Evolutionary conservation across 2,888 invertebrate genomes (phyloP).

Genomic region (Cataglyphis albicans): DNA sequence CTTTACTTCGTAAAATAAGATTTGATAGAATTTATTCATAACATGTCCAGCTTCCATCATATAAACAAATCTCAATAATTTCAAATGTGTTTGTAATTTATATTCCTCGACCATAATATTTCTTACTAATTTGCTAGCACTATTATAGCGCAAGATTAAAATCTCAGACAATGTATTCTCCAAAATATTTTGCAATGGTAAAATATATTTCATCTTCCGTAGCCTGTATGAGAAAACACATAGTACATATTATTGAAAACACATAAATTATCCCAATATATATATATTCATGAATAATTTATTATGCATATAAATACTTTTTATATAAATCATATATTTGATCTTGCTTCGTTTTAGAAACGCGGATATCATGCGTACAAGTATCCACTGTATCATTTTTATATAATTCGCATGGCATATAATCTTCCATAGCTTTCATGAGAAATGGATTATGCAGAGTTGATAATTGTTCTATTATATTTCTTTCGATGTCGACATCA

Average conservation of each 20-base stretch:
- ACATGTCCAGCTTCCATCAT: conserved; percentile 87
- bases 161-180: conserved; percentile 84
- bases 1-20: conserved; percentile 86
- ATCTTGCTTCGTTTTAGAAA: conserved; percentile 4
- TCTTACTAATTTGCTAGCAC: conserved; percentile 86
- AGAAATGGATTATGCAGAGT: conserved; percentile 84
- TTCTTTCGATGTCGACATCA: conserved; percentile 76
- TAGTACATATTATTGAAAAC: background rate
- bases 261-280: conserved; percentile 21
- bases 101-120: conserved; percentile 86
- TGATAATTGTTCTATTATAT: conserved; percentile 79
- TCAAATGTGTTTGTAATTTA: conserved; percentile 85
- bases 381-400: conserved; percentile 64
- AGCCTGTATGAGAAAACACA: conserved; percentile 70
- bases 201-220: conserved; percentile 76
- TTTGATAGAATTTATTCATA: conserved; percentile 87
- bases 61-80: conserved; percentile 86
- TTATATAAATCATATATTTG: conserved; percentile 58
- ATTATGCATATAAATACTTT: conserved; percentile 56
- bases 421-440: conserved; percentile 86
- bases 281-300: background rate
- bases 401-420: conserved; percentile 78
- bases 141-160: conserved; percentile 84
- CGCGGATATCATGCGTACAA: background rate
- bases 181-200: conserved; percentile 86